Percentiles rank a stretch among this genome's conserved stretches.
phyloP scores from a whole-genome alignment of 2,797 vertebrate genomes.

The Hylomyscus alleni region DNA sequence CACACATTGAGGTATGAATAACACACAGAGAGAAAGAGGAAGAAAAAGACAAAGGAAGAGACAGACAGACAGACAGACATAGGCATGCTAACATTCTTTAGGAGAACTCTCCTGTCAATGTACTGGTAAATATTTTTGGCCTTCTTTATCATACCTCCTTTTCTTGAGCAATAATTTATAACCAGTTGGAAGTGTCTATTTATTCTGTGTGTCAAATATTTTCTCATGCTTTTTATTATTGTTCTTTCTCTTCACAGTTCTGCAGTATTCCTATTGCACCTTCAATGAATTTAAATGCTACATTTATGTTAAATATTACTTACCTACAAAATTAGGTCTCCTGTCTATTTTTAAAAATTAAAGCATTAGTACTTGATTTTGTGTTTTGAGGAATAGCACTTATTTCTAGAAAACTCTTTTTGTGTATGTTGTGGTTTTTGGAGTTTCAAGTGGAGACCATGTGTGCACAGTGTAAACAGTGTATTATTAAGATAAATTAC shows the following conservation, averaged over 20 bases:
- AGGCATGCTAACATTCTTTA: background rate
- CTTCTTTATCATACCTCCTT: background rate
- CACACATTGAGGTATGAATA: background rate
- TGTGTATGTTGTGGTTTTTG: background rate
- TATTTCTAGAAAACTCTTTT: background rate
- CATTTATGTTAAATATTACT: background rate
- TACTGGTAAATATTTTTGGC: background rate
- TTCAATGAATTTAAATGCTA: background rate
- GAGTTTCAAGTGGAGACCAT: background rate
- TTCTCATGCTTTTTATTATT: background rate
- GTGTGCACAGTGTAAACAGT: background rate
- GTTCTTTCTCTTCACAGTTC: background rate
- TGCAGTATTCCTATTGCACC: background rate
- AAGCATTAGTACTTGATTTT: background rate
- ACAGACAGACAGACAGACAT: background rate
- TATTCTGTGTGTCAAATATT: background rate
- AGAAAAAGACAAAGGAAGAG: background rate
- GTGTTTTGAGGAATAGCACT: background rate
- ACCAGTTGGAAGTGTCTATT: background rate
- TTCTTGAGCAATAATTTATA: background rate
- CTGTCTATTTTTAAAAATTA: background rate
- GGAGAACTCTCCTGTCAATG: background rate
- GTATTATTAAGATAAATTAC: background rate
- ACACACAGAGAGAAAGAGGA: background rate
- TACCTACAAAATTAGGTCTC: background rate